A percentile compares a stretch with the other conserved stretches of the same genome.
phyloP scores from a whole-genome alignment of 2,888 invertebrate species.

The Torymus texanus region DNA sequence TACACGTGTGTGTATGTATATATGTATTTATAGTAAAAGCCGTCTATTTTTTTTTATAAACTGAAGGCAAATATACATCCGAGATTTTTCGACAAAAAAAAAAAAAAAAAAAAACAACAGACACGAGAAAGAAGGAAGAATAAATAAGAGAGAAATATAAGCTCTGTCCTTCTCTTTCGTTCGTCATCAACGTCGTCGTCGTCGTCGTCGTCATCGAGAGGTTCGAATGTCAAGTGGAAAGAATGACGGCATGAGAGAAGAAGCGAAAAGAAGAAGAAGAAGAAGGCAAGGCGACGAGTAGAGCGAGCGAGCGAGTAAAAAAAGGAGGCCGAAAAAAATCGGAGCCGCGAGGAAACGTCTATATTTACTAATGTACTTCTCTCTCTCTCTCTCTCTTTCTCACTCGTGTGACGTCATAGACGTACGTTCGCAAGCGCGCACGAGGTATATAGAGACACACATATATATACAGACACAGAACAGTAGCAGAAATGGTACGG shows the following conservation, averaged over 20 bases:
- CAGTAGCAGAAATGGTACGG: too few species aligned
- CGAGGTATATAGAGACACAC: not conserved
- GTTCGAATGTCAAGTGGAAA: not conserved
- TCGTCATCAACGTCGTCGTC: too few species aligned
- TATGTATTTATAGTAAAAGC: too few species aligned
- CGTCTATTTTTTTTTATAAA: too few species aligned
- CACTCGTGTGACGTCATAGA: conserved; percentile 33
- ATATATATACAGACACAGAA: not conserved
- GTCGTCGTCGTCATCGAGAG: too few species aligned
- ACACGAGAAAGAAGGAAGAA: too few species aligned
- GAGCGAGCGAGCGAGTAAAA: not conserved
- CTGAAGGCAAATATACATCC: too few species aligned
- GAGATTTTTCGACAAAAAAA: too few species aligned
- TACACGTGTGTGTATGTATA: too few species aligned
- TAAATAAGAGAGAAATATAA: too few species aligned
- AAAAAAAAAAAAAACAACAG: too few species aligned
- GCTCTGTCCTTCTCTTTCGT: too few species aligned
- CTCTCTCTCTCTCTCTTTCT: conserved; percentile 31
- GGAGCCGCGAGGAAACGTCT: conserved; percentile 24
- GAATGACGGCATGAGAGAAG: not conserved
- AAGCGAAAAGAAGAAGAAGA: not conserved
- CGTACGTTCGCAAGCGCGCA: not conserved
- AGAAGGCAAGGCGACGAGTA: not conserved
- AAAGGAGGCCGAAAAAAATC: not conserved
- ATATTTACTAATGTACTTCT: conserved; percentile 44